Evolutionary conservation across 2,888 invertebrate genomes (phyloP).

Genomic region (Acrobasis suavella): DNA sequence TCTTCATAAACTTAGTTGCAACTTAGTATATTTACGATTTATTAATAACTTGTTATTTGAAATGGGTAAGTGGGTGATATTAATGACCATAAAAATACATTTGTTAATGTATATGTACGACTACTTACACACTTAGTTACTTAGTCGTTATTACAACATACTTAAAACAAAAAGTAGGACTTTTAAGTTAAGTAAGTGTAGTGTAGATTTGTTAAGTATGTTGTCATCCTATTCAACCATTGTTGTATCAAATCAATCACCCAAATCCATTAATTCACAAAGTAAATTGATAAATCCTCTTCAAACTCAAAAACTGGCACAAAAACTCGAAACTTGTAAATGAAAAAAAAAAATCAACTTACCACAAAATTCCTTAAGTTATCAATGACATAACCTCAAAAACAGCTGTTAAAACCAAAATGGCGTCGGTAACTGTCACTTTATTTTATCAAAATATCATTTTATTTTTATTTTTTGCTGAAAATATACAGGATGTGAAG

Average conservation of each 20-base stretch:
- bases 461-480: neutral
- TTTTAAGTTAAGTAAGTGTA: no score
- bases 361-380: conserved; percentile 21
- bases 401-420: conserved; percentile 1
- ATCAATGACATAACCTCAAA: conserved; percentile 22
- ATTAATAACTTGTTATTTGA: no score
- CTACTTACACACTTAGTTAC: no score
- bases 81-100: no score
- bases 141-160: no score
- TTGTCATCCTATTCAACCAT: conserved; percentile 10
- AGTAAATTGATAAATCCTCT: neutral
- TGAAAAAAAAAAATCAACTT: conserved; percentile 7
- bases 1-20: no score
- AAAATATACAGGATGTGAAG: neutral
- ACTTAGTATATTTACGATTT: no score
- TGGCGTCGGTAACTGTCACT: conserved; percentile 16
- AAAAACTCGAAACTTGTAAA: neutral
- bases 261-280: neutral
- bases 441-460: neutral
- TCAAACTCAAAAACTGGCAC: neutral
- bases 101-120: no score
- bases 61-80: no score
- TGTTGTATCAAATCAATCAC: neutral
- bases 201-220: no score
- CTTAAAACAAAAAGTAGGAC: no score